Evolutionary conservation across 23 tunicate species (phyloP), one percentile per base, ranked within the genome.

Genomic region (Styela clava): DNA sequence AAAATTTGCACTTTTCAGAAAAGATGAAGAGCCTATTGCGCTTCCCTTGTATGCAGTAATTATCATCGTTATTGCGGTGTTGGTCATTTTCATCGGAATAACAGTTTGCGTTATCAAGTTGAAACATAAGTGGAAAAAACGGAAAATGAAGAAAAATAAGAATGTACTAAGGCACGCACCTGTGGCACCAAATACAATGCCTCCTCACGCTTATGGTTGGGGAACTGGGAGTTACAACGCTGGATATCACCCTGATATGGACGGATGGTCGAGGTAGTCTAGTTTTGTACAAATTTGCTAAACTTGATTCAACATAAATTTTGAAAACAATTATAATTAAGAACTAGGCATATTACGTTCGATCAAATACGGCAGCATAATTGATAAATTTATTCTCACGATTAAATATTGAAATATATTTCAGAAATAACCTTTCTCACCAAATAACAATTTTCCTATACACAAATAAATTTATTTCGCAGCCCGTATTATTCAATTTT

Each of bases 11-110:
- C 12, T 44, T 71, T 71, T 71, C 77, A 71, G 77, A n/a, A 7
- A 18, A 2, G 24, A 30, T 16, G 77, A 31, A 5, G 77, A 71
- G 5, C 35, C 34, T 7, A 44, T 44, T 69, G 34, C 64, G 18
- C 72, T 93, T 0, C 98, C 98, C 2, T 68, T 93, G 83, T 93
- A 91, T 85, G 93, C 89, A 5, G 92, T 93, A 16, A 84, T 93
- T 36, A 78, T 93, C 31, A 93, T 93, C 67, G 70, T 83, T 0
- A 86, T 84, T 22, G 88, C 86, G 26, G 74, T 93, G 0, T 27
- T 93, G 77, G 86, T 71, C 37, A 26, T 93, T 0, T 88, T 93
- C 64, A 74, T 81, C 28, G 79, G 83, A 25, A 52, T 80, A 2
- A 77, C 86, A 26, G 63, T 83, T 74, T 61, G 82, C 25, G 79